A percentile compares a stretch with the other conserved stretches of the same genome.
phyloP scores from a whole-genome alignment of 2,888 invertebrate species.

The Calameuta pallipes region DNA sequence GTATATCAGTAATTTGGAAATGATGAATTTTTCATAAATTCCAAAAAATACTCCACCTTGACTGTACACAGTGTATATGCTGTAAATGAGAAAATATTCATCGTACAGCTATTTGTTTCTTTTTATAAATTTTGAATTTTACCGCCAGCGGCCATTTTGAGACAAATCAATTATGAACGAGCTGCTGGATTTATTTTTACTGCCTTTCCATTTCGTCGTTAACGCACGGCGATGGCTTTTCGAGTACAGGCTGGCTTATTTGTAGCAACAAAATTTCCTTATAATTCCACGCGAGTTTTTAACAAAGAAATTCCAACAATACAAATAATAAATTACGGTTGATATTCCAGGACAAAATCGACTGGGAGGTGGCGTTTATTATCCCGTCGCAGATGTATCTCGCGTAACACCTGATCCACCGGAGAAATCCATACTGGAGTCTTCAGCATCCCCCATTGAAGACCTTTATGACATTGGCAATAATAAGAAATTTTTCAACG shows the following conservation, averaged over 20 bases:
- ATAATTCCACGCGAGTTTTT: too few relatives aligned
- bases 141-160: too few relatives aligned
- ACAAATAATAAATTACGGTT: not conserved
- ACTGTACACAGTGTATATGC: not conserved
- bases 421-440: constrained; percentile 43
- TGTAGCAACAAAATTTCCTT: too few relatives aligned
- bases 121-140: too few relatives aligned
- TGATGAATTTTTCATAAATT: not conserved
- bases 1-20: not conserved
- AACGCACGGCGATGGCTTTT: too few relatives aligned
- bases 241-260: too few relatives aligned
- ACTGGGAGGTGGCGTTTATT: not conserved
- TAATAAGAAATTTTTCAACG: not conserved
- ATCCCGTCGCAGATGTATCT: constrained; percentile 40
- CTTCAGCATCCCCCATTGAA: constrained; percentile 4
- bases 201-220: too few relatives aligned
- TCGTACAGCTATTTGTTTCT: too few relatives aligned
- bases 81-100: too few relatives aligned
- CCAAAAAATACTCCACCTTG: not conserved
- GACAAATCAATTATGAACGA: too few relatives aligned
- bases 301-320: too few relatives aligned
- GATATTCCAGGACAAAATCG: not conserved
- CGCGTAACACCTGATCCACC: constrained; percentile 45
- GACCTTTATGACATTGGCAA: not conserved
- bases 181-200: too few relatives aligned